Evolutionary conservation across 2,888 invertebrate genomes (phyloP).

Genomic region (Phaedon cochleariae): DNA sequence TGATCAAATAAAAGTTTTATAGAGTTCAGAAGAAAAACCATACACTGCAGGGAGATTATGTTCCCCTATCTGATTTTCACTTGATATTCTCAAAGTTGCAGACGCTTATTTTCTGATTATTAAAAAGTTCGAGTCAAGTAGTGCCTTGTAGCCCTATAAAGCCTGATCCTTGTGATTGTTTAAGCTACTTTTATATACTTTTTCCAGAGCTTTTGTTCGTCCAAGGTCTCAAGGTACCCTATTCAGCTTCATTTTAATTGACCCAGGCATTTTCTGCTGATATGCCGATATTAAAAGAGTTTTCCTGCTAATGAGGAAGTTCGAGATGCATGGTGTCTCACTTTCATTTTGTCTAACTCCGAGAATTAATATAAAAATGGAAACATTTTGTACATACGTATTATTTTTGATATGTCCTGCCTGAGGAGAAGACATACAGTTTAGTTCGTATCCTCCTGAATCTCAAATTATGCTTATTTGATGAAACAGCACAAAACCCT

Average conservation of each 20-base stretch:
- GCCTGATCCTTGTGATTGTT: not conserved
- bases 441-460: no score
- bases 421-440: no score
- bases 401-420: no score
- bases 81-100: not conserved
- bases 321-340: no score
- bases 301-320: not conserved
- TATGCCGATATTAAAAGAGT: not conserved
- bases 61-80: not conserved
- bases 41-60: no score
- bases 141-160: not conserved
- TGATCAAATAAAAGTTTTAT: no score
- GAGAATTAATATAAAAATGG: no score
- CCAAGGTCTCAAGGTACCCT: not conserved
- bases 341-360: no score
- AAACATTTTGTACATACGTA: no score
- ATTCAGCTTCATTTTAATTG: not conserved
- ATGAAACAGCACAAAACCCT: no score
- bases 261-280: not conserved
- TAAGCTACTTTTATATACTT: not conserved
- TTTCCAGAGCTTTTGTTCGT: not conserved
- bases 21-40: no score
- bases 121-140: not conserved
- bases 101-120: not conserved
- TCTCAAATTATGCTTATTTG: no score